Conservation (phyloP, 2,888 invertebrate species). For the Drosophila monieri region DNA sequence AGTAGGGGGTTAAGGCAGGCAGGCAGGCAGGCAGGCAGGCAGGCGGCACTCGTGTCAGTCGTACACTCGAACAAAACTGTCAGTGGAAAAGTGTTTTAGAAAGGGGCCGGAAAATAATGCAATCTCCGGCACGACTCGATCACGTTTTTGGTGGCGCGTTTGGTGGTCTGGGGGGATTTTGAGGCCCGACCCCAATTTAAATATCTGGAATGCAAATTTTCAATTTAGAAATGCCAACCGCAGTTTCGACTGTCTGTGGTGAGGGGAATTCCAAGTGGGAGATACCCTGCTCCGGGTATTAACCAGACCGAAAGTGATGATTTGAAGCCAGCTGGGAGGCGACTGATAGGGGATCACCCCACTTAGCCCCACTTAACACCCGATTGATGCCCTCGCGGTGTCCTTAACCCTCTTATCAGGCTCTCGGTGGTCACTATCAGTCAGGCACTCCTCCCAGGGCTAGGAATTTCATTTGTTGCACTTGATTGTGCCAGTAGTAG, state of each 20-base stretch:
- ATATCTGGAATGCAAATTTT: slow-evolving; percentile 48
- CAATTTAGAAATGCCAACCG: slow-evolving; percentile 37
- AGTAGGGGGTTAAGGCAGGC: slow-evolving; percentile 3
- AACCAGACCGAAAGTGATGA: slow-evolving; percentile 14
- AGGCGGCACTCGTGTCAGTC: slow-evolving; percentile 1
- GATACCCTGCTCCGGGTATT: slow-evolving; percentile 33
- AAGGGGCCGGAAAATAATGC: slow-evolving; percentile 8
- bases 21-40: no score
- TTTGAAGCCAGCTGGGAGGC: no score
- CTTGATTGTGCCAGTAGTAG: neutral
- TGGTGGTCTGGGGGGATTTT: slow-evolving; percentile 4
- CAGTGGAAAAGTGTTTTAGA: neutral
- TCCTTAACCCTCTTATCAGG: neutral
- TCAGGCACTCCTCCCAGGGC: neutral
- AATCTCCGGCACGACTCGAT: slow-evolving; percentile 26
- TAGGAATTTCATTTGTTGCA: neutral
- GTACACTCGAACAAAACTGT: slow-evolving; percentile 7
- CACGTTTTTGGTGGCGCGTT: slow-evolving; percentile 36
- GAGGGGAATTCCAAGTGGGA: slow-evolving; percentile 27
- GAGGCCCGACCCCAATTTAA: slow-evolving; percentile 25
- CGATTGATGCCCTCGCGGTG: slow-evolving; percentile 9
- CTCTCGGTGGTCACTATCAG: neutral
- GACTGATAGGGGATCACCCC: slow-evolving; percentile 4
- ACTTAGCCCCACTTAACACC: slow-evolving; percentile 31
- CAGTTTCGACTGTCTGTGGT: slow-evolving; percentile 9